A percentile compares a stretch with the other conserved stretches of the same genome.
phyloP scores from a whole-genome alignment of 2,888 invertebrate species.

The Campopleginae sp. region DNA sequence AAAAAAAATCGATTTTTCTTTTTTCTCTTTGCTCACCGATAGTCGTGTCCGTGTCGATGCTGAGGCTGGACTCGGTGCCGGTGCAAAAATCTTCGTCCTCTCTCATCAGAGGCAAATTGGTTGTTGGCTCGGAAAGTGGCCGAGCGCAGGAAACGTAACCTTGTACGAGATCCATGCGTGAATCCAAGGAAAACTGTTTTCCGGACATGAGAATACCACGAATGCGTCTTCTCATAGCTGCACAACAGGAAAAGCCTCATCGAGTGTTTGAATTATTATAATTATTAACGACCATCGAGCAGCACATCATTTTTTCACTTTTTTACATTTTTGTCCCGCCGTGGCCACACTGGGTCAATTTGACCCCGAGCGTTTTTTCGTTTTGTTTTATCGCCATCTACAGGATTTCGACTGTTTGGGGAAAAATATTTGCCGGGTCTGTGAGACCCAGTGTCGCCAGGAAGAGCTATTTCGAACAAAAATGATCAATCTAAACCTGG shows the following conservation, averaged over 20 bases:
- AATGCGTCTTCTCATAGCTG: conserved; percentile 93
- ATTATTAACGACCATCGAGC: no score
- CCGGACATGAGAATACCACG: conserved; percentile 95
- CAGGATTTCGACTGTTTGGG: not conserved
- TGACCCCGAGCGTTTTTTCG: not conserved
- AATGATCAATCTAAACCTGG: conserved; percentile 85
- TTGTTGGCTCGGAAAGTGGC: conserved; percentile 77
- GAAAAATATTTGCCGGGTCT: not conserved
- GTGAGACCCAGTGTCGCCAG: not conserved
- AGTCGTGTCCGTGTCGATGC: conserved; percentile 72
- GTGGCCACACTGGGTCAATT: not conserved
- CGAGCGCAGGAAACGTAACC: conserved; percentile 80
- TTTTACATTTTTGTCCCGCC: conserved; percentile 7
- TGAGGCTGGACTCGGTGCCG: conserved; percentile 75
- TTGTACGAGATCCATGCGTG: conserved; percentile 93
- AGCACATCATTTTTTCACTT: conserved; percentile 2
- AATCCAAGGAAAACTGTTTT: conserved; percentile 96
- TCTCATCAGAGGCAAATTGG: conserved; percentile 85
- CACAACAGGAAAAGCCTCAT: conserved; percentile 69
- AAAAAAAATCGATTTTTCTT: not conserved
- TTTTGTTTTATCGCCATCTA: no score
- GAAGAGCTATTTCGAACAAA: not conserved
- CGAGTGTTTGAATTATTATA: not conserved
- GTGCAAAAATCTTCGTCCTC: conserved; percentile 85
- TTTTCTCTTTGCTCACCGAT: conserved; percentile 70